These are phyloP conservation scores for Lordiphosa clarofinis DNA, from an alignment of 1,140 invertebrate species.

Conservation along the genomic window DNA sequence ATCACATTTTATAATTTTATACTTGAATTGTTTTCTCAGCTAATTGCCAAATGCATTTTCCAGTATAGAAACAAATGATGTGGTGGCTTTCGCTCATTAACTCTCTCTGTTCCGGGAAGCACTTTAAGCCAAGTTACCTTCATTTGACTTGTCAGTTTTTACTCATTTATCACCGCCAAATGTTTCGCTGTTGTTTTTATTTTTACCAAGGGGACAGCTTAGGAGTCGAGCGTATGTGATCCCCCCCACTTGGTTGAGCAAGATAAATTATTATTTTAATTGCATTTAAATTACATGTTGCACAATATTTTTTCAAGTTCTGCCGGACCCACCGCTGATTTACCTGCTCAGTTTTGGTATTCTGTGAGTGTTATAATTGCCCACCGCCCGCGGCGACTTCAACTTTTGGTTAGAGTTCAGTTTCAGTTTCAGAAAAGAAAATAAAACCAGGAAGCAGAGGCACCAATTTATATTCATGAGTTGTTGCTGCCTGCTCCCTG, in stretches of 20 bases:
- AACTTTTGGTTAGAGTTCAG: conserved; percentile 18
- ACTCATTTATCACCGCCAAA: conserved; percentile 67
- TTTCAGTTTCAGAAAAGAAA: no score
- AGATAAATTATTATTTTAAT: conserved; percentile 78
- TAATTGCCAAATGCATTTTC: conserved; percentile 36
- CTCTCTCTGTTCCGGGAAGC: neutral
- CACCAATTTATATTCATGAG: conserved; percentile 75
- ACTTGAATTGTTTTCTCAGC: conserved; percentile 1
- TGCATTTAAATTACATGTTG: conserved; percentile 73
- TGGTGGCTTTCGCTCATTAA: conserved; percentile 11
- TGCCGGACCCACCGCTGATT: no score
- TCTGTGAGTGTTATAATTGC: conserved; percentile 52
- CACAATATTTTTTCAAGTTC: conserved; percentile 22
- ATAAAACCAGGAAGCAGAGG: conserved; percentile 37
- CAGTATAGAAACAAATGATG: conserved; percentile 37
- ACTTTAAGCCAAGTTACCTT: conserved; percentile 20
- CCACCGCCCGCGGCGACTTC: conserved; percentile 56
- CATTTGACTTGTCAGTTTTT: conserved; percentile 62
- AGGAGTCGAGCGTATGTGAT: conserved; percentile 46
- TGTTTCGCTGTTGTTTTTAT: conserved; percentile 30
- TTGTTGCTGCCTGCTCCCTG: conserved; percentile 54
- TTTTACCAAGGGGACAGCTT: conserved; percentile 27
- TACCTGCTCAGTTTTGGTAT: conserved; percentile 2
- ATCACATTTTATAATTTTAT: no score
- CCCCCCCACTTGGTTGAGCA: conserved; percentile 39